A percentile compares a stretch with the other conserved stretches of the same genome.
Conservation (phyloP, 2,888 invertebrate species). For the Callyntrura guangdongensis region DNA sequence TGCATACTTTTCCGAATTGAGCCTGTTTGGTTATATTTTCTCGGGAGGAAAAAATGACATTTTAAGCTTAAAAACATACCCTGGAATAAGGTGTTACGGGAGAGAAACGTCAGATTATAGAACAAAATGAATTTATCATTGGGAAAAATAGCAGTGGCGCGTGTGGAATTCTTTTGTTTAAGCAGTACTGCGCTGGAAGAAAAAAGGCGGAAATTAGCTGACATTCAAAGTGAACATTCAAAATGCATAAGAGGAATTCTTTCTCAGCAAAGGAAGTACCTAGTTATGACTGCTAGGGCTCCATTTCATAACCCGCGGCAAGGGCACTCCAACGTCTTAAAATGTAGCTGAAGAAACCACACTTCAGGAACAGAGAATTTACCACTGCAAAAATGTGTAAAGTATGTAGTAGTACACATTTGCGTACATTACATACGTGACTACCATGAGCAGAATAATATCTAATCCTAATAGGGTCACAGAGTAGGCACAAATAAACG, state of each 20-base stretch:
- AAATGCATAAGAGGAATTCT: no score
- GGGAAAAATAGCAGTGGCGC: background rate
- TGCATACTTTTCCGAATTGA: background rate
- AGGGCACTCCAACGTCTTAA: no score
- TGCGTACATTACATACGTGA: no score
- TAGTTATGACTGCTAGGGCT: background rate
- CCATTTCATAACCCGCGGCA: no score
- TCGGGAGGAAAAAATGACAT: background rate
- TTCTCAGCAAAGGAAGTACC: background rate
- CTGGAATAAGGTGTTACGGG: slow-evolving; percentile 3
- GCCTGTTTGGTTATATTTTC: background rate
- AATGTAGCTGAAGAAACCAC: no score
- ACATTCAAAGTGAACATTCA: no score
- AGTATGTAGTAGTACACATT: no score
- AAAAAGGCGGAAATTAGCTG: background rate
- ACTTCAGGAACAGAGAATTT: no score
- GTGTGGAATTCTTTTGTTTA: background rate
- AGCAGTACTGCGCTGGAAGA: background rate
- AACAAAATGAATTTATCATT: slow-evolving; percentile 1
- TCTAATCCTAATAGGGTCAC: no score
- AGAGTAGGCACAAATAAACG: background rate
- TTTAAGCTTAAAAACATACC: background rate
- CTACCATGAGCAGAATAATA: no score
- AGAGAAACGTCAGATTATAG: slow-evolving; percentile 12
- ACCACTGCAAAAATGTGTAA: no score